Percentiles rank a stretch among this genome's conserved stretches.
These are phyloP conservation scores for Tricholauxania praeusta DNA, from an alignment of 2,888 invertebrate species.

Conservation along the genomic window DNA sequence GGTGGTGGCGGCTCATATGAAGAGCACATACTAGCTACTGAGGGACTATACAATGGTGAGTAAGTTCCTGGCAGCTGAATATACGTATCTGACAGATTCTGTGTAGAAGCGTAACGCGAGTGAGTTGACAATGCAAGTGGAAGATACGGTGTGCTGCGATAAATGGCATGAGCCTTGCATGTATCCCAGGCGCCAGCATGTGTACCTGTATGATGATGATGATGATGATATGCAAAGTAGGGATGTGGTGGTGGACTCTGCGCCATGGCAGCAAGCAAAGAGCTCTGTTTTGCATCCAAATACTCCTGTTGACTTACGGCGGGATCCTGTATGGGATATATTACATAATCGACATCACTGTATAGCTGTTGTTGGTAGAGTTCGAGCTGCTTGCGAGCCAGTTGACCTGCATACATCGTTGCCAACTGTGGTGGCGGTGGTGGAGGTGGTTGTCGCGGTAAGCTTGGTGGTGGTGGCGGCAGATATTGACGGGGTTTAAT, in stretches of 20 bases:
- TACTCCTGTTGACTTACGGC: constrained; percentile 92
- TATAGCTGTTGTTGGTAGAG: constrained; percentile 90
- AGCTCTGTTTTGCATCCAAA: constrained; percentile 83
- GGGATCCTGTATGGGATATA: constrained; percentile 91
- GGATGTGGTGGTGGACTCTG: constrained; percentile 73
- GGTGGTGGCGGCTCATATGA: constrained; percentile 77
- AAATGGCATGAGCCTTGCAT: constrained; percentile 79
- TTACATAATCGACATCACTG: constrained; percentile 92
- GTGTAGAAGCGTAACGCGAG: constrained; percentile 83
- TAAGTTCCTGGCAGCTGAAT: constrained; percentile 75
- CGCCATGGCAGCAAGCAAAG: constrained; percentile 76
- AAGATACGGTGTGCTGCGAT: constrained; percentile 85
- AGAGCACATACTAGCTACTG: constrained; percentile 75
- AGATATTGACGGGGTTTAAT: constrained; percentile 74
- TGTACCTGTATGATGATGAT: constrained; percentile 55
- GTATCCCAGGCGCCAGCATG: constrained; percentile 63
- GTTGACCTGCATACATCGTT: constrained; percentile 78
- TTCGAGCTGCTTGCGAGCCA: constrained; percentile 82
- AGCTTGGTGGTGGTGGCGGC: constrained; percentile 79
- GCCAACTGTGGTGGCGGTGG: constrained; percentile 79
- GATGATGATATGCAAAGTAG: constrained; percentile 66
- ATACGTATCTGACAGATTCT: constrained; percentile 82
- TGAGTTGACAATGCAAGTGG: constrained; percentile 76
- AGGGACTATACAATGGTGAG: constrained; percentile 75
- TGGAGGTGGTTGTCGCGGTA: constrained; percentile 72